Percentiles rank a stretch among this genome's conserved stretches.
These are phyloP conservation scores for Coregonus ussuriensis DNA, from an alignment of 2,797 vertebrate species.

Conservation along the genomic window DNA sequence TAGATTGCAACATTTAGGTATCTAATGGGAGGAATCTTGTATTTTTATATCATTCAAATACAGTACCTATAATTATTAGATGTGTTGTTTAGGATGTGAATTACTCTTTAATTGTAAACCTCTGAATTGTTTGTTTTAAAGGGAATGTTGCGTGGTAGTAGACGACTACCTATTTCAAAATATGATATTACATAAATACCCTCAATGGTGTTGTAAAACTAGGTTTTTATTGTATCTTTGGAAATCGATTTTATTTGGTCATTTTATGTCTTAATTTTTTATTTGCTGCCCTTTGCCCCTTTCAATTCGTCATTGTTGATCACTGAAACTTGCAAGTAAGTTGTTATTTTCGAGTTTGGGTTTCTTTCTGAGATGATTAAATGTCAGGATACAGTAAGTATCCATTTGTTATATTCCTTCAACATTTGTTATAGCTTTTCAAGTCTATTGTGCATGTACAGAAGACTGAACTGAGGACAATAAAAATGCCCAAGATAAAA, in stretches of 20 bases:
- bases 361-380: background rate
- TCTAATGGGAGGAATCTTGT: background rate
- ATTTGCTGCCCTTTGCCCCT: background rate
- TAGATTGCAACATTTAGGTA: background rate
- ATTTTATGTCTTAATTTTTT: background rate
- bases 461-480: background rate
- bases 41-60: too few relatives aligned
- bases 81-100: background rate
- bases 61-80: background rate
- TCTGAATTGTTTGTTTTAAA: background rate
- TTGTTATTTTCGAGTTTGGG: background rate
- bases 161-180: background rate
- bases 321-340: background rate
- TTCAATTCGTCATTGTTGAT: background rate
- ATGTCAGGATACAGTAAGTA: background rate
- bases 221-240: background rate
- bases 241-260: too few relatives aligned
- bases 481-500: background rate
- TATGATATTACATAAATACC: background rate
- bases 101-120: background rate
- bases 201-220: background rate
- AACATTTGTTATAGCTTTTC: conserved; percentile 1
- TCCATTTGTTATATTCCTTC: background rate
- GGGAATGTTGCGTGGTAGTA: background rate
- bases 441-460: background rate